Base-by-base conservation (phyloP, 2,888 invertebrate genomes). In the Alviniconcha strummeri region DNA sequence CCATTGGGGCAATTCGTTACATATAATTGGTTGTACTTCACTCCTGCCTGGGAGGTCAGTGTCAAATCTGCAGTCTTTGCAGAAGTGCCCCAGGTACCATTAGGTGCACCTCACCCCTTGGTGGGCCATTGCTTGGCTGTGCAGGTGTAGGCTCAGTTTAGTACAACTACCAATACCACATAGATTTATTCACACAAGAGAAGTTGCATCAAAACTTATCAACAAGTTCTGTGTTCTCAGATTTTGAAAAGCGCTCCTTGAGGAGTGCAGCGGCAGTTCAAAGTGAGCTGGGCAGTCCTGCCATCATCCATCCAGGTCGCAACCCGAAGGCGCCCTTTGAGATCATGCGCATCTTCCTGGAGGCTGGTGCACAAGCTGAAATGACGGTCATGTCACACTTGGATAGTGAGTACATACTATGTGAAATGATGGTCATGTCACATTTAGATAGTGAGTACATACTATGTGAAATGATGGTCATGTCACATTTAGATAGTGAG, bases 401-500 rank as follows among this genome's bases (percentile, higher is more conserved):
- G 83, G 97, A 97, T 91, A 95, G 97, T 97, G 93, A 95, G 96
- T 74, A 5, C 9, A 60, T 60, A 36, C 36, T 3, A 36, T 36
- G 36, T 0, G 94, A 95, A 64, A 96, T 96, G 91, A 96, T 96
- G 5, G 96, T 97, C 77, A 97, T 97, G 96, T 97, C 97, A 5
- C 97, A 97, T 94, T 94, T 97, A 83, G 97, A 97, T 91, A 95
- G 97, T n/a, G n/a, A n/a, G n/a, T 74, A 5, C 9, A 60, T 60
- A 36, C 0, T 36, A 36, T 36, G 36, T 0, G 94, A 95, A 64
- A 96, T 96, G 91, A 96, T 96, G 5, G 96, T 97, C 77, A 97
- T 97, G 96, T 97, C 97, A 5, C 97, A 97, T 94, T 94, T 97
- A 83, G 97, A 97, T 91, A 95, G 97, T 97, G 93, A 95, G 96